phyloP scores from a whole-genome alignment of 1,140 invertebrate species.

The Sitobion miscanthi region DNA sequence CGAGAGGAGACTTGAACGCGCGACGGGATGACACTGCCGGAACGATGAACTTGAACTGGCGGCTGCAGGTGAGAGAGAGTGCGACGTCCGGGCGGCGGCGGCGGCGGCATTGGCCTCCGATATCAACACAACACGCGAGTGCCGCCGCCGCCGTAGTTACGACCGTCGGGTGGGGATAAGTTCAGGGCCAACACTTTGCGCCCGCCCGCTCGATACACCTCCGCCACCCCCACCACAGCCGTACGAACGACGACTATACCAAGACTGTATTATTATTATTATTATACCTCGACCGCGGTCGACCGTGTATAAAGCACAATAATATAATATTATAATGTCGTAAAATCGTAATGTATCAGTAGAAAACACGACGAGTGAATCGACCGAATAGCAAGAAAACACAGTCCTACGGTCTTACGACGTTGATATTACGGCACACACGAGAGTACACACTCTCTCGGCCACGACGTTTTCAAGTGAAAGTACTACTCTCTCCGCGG shows the following conservation, averaged over 20 bases:
- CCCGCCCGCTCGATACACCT: constrained; percentile 31
- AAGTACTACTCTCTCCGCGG: constrained; percentile 53
- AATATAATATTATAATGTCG: background rate
- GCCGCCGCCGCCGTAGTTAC: constrained; percentile 39
- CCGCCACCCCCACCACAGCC: background rate
- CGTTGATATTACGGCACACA: background rate
- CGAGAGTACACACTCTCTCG: background rate
- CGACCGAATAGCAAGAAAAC: constrained; percentile 4
- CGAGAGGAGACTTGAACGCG: constrained; percentile 54
- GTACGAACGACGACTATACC: background rate
- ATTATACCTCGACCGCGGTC: background rate
- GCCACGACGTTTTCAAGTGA: constrained; percentile 41
- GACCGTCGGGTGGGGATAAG: constrained; percentile 55
- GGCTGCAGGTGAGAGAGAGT: constrained; percentile 55
- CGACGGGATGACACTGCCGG: constrained; percentile 53
- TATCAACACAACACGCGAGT: constrained; percentile 51
- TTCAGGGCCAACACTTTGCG: constrained; percentile 53
- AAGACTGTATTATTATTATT: background rate
- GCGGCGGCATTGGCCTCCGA: constrained; percentile 55
- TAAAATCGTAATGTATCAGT: background rate
- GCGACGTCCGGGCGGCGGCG: constrained; percentile 45
- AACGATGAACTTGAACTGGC: constrained; percentile 56
- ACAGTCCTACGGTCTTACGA: constrained; percentile 24
- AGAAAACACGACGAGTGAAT: background rate
- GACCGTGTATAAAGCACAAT: background rate